A percentile compares a stretch with the other conserved stretches of the same genome.
phyloP scores from a whole-genome alignment of 1,140 invertebrate species.

The Leptinotarsa defecta region DNA sequence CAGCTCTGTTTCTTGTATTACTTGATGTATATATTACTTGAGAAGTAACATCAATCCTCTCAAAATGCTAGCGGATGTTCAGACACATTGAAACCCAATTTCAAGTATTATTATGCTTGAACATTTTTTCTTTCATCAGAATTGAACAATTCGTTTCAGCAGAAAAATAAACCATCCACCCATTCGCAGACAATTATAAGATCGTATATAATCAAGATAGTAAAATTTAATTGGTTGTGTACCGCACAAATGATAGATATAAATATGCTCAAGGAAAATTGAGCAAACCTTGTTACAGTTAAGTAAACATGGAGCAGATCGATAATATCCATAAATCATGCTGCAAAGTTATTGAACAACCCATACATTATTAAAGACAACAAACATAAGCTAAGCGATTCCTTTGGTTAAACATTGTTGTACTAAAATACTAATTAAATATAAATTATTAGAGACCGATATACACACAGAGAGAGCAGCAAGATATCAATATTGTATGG shows the following conservation, averaged over 20 bases:
- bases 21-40: too few relatives aligned
- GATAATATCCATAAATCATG: conserved; percentile 41
- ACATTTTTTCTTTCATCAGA: background rate
- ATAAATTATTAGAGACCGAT: conserved; percentile 29
- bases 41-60: background rate
- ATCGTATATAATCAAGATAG: conserved; percentile 21
- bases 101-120: background rate
- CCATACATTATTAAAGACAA: conserved; percentile 32
- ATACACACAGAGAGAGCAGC: conserved; percentile 22
- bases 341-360: conserved; percentile 35
- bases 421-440: conserved; percentile 32
- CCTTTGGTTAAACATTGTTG: conserved; percentile 32
- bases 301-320: conserved; percentile 34
- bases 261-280: conserved; percentile 32
- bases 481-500: conserved; percentile 29
- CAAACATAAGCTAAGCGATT: conserved; percentile 31
- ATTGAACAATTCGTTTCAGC: background rate
- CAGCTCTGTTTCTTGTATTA: too few relatives aligned
- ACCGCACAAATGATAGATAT: conserved; percentile 30
- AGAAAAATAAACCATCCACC: background rate
- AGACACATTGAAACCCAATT: background rate
- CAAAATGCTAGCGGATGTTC: background rate
- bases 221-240: conserved; percentile 36
- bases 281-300: conserved; percentile 31
- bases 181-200: conserved; percentile 8